Evolutionary conservation across 2,113 vertebrate genomes (phyloP), one percentile per base, ranked within the genome.

Genomic region (Poicephalus gulielmi): DNA sequence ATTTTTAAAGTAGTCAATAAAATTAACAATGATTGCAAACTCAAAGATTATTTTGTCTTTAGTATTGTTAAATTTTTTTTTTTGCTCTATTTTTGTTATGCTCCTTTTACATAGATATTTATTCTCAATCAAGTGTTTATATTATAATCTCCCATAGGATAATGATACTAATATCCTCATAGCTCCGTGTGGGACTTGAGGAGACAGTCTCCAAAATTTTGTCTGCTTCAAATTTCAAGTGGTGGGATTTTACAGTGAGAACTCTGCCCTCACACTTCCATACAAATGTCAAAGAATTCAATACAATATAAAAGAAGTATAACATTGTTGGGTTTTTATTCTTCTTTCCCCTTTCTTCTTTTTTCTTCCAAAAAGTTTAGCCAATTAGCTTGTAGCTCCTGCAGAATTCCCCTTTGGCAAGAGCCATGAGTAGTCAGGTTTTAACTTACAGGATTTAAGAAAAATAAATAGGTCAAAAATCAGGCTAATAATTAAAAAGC

Each of bases 381-480:
- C n/a, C 15, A 62, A 85, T 83, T 92, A 90, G 69, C 41, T 91
- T 77, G n/a, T 30, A 30, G 9, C 20, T 88, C 6, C 31, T 83
- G 22, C 39, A 73, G 19, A 75, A 87, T 85, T 87, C 22, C 25
- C 66, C 28, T 63, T 63, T 20, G 75, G 63, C 62, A 73, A 89
- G 4, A 79, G 18, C 15, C 44, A 41, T 41, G 14, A 33, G 6
- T 22, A 82, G 66, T 41, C 11, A n/a, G 7, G 10, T 68, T 89
- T 92, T 59, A 10, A 17, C n/a, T 92, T 57, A 37, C 37, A 73
- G 44, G 68, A 57, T 89, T 96, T 69, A 83, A 82, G 66, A 20
- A 91, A 63, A 96, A 76, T 74, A 83, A 86, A 92, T 83, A 88
- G 57, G n/a, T 73, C 74, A 90, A 83, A 93, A 95, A 62, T 74